phyloP scores from a whole-genome alignment of 1,140 invertebrate species.

The Cryptotermes secundus region DNA sequence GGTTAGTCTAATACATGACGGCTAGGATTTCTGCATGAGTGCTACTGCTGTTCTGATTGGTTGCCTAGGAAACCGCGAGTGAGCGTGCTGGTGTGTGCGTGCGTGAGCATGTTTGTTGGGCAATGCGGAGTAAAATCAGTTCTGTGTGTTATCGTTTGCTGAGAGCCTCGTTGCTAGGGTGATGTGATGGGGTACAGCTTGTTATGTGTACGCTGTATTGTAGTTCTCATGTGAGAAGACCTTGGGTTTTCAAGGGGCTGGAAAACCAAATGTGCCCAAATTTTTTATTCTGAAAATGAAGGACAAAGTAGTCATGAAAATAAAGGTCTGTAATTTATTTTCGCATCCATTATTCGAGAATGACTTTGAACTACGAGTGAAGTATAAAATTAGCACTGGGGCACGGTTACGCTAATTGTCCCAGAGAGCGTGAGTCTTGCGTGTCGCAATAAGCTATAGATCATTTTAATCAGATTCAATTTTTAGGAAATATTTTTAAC shows the following conservation, averaged over 20 bases:
- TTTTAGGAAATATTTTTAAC: no score
- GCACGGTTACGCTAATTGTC: no score
- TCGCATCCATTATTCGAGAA: no score
- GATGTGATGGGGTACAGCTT: background rate
- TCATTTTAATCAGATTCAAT: no score
- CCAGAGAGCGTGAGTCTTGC: no score
- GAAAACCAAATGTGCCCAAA: no score
- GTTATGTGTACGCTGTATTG: background rate
- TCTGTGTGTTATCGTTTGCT: slow-evolving; percentile 13
- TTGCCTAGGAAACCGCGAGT: slow-evolving; percentile 12
- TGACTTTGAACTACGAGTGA: no score
- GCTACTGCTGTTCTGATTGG: slow-evolving; percentile 14
- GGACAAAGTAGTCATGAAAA: no score
- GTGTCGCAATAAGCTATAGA: no score
- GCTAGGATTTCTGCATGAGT: slow-evolving; percentile 4
- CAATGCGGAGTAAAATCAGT: slow-evolving; percentile 15
- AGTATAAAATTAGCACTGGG: no score
- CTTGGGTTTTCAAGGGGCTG: background rate
- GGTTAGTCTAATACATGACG: slow-evolving; percentile 1
- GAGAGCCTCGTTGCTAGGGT: slow-evolving; percentile 12
- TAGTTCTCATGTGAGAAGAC: background rate
- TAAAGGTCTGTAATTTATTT: no score
- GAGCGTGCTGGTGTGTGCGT: background rate
- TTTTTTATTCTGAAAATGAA: no score
- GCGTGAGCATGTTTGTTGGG: background rate